A percentile compares a stretch with the other conserved stretches of the same genome.
Conservation (phyloP, 1,140 invertebrate genomes). For the Panonychus citri region DNA sequence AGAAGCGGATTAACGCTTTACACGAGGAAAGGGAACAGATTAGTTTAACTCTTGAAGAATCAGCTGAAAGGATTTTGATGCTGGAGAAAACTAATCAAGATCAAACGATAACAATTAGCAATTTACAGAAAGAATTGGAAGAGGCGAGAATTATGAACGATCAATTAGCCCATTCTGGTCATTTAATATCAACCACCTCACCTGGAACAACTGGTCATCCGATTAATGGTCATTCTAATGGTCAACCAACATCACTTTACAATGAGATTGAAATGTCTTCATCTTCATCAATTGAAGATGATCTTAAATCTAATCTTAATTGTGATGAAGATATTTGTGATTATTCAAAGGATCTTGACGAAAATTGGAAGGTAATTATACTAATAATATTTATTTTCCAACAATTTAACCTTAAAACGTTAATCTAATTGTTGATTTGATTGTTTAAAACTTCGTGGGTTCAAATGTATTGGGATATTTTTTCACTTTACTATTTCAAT, state of each 20-base stretch:
- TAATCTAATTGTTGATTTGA: no score
- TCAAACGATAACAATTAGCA: constrained; percentile 21
- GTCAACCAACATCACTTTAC: constrained; percentile 21
- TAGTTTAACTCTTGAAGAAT: constrained; percentile 54
- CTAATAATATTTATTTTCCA: not conserved
- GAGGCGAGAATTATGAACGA: constrained; percentile 33
- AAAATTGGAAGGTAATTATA: constrained; percentile 7
- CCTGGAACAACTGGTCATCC: constrained; percentile 1
- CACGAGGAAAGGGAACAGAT: constrained; percentile 52
- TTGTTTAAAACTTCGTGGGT: no score
- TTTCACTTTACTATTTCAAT: no score
- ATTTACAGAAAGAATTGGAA: constrained; percentile 28
- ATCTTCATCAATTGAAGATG: constrained; percentile 14
- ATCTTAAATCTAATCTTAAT: not conserved
- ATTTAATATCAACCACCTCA: no score
- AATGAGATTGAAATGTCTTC: constrained; percentile 30
- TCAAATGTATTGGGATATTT: no score
- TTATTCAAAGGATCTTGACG: not conserved
- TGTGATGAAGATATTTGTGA: no score
- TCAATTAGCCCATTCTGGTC: constrained; percentile 16
- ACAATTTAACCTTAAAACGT: not conserved
- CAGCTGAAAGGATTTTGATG: constrained; percentile 57
- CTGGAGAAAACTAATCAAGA: constrained; percentile 32
- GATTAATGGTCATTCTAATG: constrained; percentile 9
- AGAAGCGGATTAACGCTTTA: constrained; percentile 38